Evolutionary conservation across 53 echinoderm and acorn worm species (phyloP).

Genomic region (Hippasteria phrygiana): DNA sequence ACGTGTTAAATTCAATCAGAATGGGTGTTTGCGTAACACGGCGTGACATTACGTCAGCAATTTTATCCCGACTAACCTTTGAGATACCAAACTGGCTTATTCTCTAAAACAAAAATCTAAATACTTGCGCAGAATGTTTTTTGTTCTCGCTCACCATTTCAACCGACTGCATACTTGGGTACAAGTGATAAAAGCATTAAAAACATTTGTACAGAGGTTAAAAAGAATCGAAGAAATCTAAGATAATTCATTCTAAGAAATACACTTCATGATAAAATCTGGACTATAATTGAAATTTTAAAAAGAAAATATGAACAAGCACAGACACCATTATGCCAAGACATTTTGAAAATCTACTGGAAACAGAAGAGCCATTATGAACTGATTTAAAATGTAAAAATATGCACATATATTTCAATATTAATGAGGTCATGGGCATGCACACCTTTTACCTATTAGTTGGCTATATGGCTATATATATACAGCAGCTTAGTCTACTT

Average conservation of each 20-base stretch:
- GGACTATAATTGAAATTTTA: conserved; percentile 29
- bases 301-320: not conserved
- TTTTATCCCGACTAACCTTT: no score
- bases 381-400: conserved; percentile 45
- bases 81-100: no score
- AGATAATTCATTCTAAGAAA: conserved; percentile 16
- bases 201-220: conserved; percentile 47
- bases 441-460: conserved; percentile 22
- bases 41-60: no score
- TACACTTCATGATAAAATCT: conserved; percentile 8
- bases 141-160: not conserved
- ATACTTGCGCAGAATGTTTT: not conserved
- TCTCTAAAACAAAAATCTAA: no score
- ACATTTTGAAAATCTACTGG: not conserved
- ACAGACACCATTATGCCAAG: not conserved
- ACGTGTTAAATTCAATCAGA: no score
- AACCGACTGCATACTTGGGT: not conserved
- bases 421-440: conserved; percentile 60
- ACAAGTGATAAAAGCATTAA: conserved; percentile 8
- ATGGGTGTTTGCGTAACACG: no score
- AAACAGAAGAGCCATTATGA: conserved; percentile 3
- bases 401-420: conserved; percentile 63
- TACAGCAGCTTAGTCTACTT: conserved; percentile 29
- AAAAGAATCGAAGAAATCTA: conserved; percentile 7
- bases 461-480: conserved; percentile 36